A percentile compares a stretch with the other conserved stretches of the same genome.
phyloP scores from a whole-genome alignment of 2,888 invertebrate species.

The Scaptodrosophila latifasciaeformis region DNA sequence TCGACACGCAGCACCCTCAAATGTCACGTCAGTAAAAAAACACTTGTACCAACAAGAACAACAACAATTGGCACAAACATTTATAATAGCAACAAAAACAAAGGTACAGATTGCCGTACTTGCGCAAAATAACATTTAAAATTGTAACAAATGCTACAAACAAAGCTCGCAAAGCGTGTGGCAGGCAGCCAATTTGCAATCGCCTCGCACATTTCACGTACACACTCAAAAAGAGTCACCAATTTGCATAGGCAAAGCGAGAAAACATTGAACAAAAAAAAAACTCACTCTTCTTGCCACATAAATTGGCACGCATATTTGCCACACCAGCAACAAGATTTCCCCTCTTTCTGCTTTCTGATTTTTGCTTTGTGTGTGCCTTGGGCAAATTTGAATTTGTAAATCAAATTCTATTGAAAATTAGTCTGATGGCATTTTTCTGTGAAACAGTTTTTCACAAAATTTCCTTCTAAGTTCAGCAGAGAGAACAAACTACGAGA shows the following conservation, averaged over 20 bases:
- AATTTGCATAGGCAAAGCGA: neutral
- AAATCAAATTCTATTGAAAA: conserved; percentile 60
- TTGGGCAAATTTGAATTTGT: conserved; percentile 42
- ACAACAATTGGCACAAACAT: conserved; percentile 59
- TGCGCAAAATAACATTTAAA: conserved; percentile 64
- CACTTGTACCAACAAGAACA: conserved; percentile 55
- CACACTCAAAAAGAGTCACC: neutral
- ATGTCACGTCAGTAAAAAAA: conserved; percentile 61
- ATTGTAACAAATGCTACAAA: conserved; percentile 68
- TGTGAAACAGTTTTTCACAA: conserved; percentile 55
- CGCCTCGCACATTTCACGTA: conserved; percentile 55
- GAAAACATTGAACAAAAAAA: conserved; percentile 17
- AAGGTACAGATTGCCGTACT: neutral
- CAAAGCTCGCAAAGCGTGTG: conserved; percentile 39
- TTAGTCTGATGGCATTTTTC: conserved; percentile 28
- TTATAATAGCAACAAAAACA: neutral
- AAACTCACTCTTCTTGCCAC: no score
- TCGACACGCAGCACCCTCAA: conserved; percentile 45
- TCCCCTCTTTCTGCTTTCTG: no score
- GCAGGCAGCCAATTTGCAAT: conserved; percentile 52
- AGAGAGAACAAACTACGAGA: no score
- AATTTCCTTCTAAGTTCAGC: conserved; percentile 55
- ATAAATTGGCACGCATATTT: no score
- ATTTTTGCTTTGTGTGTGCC: no score
- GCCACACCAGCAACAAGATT: no score